A percentile compares a stretch with the other conserved stretches of the same genome.
These are phyloP conservation scores for Tribolium freemani DNA, from an alignment of 2,888 invertebrate species.

Conservation along the genomic window DNA sequence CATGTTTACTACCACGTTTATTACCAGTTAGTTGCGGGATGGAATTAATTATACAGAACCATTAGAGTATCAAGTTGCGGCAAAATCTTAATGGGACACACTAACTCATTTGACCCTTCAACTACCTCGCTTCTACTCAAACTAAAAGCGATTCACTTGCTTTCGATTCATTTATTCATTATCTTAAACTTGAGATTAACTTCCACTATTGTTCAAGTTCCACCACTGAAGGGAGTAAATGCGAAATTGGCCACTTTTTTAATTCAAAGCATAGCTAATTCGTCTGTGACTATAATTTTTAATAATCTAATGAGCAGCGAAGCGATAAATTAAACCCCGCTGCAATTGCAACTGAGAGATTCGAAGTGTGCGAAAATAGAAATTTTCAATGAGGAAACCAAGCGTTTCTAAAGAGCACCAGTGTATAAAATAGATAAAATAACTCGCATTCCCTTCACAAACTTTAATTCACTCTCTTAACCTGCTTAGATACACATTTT, in stretches of 20 bases:
- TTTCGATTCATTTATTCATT: constrained; percentile 36
- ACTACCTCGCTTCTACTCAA: constrained; percentile 15
- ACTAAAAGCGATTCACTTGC: constrained; percentile 45
- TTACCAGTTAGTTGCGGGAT: constrained; percentile 30
- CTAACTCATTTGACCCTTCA: constrained; percentile 38
- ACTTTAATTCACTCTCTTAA: neutral
- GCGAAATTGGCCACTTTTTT: too few relatives aligned
- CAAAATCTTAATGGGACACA: constrained; percentile 40
- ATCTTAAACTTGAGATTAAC: neutral
- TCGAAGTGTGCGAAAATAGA: neutral
- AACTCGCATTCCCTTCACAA: neutral
- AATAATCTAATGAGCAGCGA: neutral
- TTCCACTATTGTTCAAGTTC: neutral
- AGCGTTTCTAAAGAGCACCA: neutral
- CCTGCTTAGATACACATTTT: neutral
- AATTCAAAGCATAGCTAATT: too few relatives aligned
- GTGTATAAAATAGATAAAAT: neutral
- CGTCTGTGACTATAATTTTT: neutral
- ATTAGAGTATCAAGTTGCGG: constrained; percentile 38
- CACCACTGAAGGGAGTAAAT: too few relatives aligned
- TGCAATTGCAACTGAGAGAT: neutral
- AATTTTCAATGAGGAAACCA: neutral
- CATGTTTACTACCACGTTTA: constrained; percentile 35
- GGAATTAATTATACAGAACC: constrained; percentile 35
- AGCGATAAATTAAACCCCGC: neutral